Percentiles rank a stretch among this genome's conserved stretches.
phyloP scores from a whole-genome alignment of 1,140 invertebrate genomes.

The Dryas iulia region DNA sequence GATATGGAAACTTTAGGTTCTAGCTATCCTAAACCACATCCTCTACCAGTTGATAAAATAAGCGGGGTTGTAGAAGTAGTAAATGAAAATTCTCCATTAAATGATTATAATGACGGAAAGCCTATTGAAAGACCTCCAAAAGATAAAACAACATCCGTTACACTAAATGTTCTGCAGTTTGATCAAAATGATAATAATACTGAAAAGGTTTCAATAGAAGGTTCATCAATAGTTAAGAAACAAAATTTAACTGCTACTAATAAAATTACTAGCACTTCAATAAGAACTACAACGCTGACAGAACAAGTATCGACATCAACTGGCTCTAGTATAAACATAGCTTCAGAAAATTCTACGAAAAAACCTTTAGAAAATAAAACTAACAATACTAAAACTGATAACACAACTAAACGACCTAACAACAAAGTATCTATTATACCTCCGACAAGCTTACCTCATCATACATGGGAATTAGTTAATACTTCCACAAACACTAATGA shows the following conservation, averaged over 20 bases:
- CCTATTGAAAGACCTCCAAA: slow-evolving; percentile 72
- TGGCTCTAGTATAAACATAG: not conserved
- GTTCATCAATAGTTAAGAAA: slow-evolving; percentile 69
- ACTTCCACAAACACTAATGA: slow-evolving; percentile 69
- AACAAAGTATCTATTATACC: slow-evolving; percentile 75
- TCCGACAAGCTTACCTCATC: slow-evolving; percentile 61
- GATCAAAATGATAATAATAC: slow-evolving; percentile 59
- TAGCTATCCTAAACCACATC: slow-evolving; percentile 81
- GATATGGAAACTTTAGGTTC: slow-evolving; percentile 79
- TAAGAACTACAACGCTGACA: slow-evolving; percentile 31
- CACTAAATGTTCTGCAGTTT: slow-evolving; percentile 66
- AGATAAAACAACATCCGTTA: slow-evolving; percentile 72
- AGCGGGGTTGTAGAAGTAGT: slow-evolving; percentile 66
- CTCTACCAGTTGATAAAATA: slow-evolving; percentile 86
- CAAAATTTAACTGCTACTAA: slow-evolving; percentile 42
- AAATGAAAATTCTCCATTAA: slow-evolving; percentile 35
- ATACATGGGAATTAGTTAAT: slow-evolving; percentile 76
- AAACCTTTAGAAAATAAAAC: slow-evolving; percentile 33
- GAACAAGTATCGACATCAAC: slow-evolving; percentile 34
- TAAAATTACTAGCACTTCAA: slow-evolving; percentile 14
- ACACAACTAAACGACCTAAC: slow-evolving; percentile 66
- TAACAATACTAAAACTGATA: slow-evolving; percentile 53
- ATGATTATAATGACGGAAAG: slow-evolving; percentile 67
- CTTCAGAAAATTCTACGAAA: slow-evolving; percentile 14
- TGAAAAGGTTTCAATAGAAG: slow-evolving; percentile 67